Evolutionary conservation across 2,113 vertebrate genomes (phyloP).

Genomic region (Rhabdomys dilectus): DNA sequence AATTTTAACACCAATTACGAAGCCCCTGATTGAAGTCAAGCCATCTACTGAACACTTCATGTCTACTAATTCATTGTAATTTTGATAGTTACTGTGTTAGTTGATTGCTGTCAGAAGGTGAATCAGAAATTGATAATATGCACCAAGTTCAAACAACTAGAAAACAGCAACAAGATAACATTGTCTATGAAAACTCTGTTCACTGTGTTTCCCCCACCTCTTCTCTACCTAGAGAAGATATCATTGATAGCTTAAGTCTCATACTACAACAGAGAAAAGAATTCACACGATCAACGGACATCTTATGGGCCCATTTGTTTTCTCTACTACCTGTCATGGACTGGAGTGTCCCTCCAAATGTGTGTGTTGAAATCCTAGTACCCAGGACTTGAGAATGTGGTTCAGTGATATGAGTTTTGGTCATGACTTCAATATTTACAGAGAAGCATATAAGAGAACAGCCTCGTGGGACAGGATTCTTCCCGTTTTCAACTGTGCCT

Average conservation of each 20-base stretch:
- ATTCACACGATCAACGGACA: rapidly evolving
- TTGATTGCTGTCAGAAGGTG: neutral
- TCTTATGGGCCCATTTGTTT: neutral
- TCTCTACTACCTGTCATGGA: rapidly evolving
- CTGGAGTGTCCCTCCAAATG: neutral
- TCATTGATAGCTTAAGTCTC: neutral
- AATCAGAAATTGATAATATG: neutral
- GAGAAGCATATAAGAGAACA: neutral
- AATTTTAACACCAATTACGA: neutral
- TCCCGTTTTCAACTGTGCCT: too few relatives aligned
- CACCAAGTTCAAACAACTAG: neutral
- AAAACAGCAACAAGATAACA: neutral
- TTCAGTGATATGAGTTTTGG: neutral
- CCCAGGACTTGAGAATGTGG: neutral
- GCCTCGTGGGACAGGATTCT: neutral
- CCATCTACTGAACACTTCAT: neutral
- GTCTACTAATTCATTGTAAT: neutral
- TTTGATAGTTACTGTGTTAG: neutral
- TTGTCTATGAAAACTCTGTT: neutral
- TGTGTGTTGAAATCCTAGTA: neutral
- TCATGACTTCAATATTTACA: neutral
- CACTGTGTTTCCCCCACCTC: neutral
- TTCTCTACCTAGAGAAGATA: neutral
- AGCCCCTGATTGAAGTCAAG: neutral
- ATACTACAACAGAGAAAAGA: neutral